These are phyloP conservation scores for Tribolium castaneum DNA, from an alignment of 1,140 invertebrate species.

Conservation along the genomic window DNA sequence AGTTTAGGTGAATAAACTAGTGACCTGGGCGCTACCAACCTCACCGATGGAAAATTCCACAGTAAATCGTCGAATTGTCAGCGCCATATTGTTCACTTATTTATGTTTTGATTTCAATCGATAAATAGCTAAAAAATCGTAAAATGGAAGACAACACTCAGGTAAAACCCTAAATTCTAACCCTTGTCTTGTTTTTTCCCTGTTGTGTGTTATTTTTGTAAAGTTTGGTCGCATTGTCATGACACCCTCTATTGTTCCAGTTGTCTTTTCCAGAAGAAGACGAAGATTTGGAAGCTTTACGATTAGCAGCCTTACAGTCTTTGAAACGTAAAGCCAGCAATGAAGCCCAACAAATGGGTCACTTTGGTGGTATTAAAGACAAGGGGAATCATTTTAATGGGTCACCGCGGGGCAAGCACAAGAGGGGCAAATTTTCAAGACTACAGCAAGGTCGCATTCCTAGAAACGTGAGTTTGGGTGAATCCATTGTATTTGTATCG, in stretches of 20 bases:
- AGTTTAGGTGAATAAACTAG: background rate
- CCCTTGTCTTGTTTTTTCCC: background rate
- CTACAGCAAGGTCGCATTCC: conserved; percentile 35
- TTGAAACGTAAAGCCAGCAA: conserved; percentile 53
- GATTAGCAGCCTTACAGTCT: conserved; percentile 60
- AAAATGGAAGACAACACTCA: conserved; percentile 21
- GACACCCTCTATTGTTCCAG: conserved; percentile 36
- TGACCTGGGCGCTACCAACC: background rate
- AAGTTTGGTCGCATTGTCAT: background rate
- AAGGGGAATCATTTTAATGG: conserved; percentile 1
- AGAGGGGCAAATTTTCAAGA: conserved; percentile 50
- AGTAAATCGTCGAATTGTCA: background rate
- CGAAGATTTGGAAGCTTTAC: conserved; percentile 61
- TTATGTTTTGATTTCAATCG: conserved; percentile 27
- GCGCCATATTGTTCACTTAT: conserved; percentile 45
- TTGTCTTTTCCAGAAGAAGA: conserved; percentile 58
- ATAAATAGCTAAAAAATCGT: conserved; percentile 8
- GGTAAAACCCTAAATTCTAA: background rate
- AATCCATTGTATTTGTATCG: background rate
- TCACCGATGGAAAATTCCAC: background rate
- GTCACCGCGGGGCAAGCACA: conserved; percentile 20
- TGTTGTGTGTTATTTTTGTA: conserved; percentile 4
- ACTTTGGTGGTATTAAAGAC: background rate
- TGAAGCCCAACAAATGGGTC: background rate
- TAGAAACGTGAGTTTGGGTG: conserved; percentile 56